Evolutionary conservation across 2,797 vertebrate species (phyloP), one percentile per base, ranked within the genome.

Genomic region (Tokudaia tokunoshimensis): DNA sequence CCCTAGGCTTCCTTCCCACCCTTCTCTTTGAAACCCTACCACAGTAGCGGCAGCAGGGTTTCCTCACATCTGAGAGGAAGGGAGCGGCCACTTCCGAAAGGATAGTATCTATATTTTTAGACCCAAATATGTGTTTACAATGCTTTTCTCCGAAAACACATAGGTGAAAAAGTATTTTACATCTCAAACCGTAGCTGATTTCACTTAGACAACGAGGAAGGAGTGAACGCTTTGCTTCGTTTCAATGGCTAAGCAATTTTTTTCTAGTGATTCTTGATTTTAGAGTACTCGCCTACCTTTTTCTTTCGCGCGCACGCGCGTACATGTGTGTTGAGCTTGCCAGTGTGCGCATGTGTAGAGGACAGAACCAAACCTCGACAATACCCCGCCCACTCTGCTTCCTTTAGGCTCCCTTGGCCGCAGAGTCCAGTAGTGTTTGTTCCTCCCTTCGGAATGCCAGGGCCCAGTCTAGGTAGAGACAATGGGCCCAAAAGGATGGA

Each of bases 51-150:
- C 91, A 75, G 84, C 94, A 94, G 94, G 95, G 95, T 97, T 98
- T 97, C 97, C 97, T 97, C 97, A 96, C 41, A 72, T 94, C 96
- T 95, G 87, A 97, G 90, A 83, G 98, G 97, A 98, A 98, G 97
- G 98, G 97, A 95, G 98, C 3, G 96, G 96, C 72, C 75, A 97
- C 95, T 97, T 98, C 98, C 96, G 97, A 95, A 94, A 97, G 96
- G 96, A 96, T 96, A 96, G 96, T 67, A 89, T 94, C 96, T 92
- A 47, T 97, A 97, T 96, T 97, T 97, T 97, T 97, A 97, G 97
- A 96, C 61, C 89, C 79, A 97, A 92, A 92, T 67, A 57, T 11
- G 52, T 79, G 79, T 91, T 94, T 87, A 91, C 79, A 86, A 97
- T 96, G 91, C 22, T 88, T 93, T 93, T 55, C 72, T 84, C 2